These are phyloP conservation scores for Aphelocoma californica DNA, from an alignment of 2,797 vertebrate species.

Conservation along the genomic window DNA sequence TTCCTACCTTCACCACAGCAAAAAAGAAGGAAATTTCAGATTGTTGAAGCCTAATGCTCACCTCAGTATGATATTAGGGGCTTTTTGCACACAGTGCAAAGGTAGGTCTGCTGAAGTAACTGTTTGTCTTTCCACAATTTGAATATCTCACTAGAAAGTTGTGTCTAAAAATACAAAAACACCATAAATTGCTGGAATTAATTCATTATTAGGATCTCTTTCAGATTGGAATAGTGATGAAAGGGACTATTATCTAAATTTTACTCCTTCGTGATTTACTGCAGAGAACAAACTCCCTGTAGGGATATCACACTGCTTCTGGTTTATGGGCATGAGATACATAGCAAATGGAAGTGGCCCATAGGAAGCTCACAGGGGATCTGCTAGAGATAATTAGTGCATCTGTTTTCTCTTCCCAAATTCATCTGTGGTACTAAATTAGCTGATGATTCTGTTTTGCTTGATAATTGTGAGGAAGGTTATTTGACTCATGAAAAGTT, in stretches of 20 bases:
- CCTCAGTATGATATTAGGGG: neutral
- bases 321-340: neutral
- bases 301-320: neutral
- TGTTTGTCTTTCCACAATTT: neutral
- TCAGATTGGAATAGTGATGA: neutral
- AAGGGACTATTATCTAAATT: neutral
- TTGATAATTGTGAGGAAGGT: neutral
- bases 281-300: neutral
- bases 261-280: neutral
- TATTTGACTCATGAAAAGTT: neutral
- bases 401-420: conserved; percentile 7
- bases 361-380: neutral
- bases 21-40: neutral
- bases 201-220: neutral
- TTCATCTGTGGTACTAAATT: neutral
- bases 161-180: neutral
- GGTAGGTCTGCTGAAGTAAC: neutral
- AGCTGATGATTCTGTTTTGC: neutral
- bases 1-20: neutral
- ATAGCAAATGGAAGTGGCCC: neutral
- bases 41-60: neutral
- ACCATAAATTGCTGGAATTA: neutral
- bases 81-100: neutral
- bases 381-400: neutral
- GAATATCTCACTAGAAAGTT: neutral